A percentile compares a stretch with the other conserved stretches of the same genome.
Evolutionary conservation across 2,797 vertebrate species (phyloP).

Genomic region (Sus cebifrons): DNA sequence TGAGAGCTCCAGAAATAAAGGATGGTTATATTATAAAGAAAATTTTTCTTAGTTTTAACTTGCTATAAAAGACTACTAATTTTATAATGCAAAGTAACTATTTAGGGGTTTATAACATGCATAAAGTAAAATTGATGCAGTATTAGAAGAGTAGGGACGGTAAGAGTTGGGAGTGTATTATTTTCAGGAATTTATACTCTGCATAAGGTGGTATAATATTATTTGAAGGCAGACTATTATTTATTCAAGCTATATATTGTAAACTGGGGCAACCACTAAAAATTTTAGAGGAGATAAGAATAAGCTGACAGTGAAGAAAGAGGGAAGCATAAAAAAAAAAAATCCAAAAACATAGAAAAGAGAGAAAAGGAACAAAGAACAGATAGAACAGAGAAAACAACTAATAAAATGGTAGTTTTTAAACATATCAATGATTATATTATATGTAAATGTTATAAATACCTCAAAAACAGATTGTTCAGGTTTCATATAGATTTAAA

Average conservation of each 20-base stretch:
- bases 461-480: neutral
- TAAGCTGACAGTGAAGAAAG: neutral
- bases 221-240: conserved; percentile 6
- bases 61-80: neutral
- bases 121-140: conserved; percentile 11
- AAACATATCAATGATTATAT: neutral
- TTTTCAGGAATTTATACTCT: neutral
- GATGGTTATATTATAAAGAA: neutral
- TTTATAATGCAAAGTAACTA: conserved; percentile 2
- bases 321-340: neutral
- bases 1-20: conserved; percentile 26
- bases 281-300: neutral
- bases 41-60: neutral
- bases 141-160: neutral
- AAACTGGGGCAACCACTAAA: neutral
- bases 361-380: neutral
- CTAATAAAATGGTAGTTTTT: conserved; percentile 4
- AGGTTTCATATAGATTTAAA: neutral
- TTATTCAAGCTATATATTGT: conserved; percentile 3
- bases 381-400: neutral
- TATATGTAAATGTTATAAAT: conserved; percentile 7
- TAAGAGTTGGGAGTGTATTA: neutral
- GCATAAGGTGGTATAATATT: neutral
- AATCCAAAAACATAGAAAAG: conserved; percentile 22
- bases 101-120: neutral